These are phyloP conservation scores for Notiomystis cincta DNA, from an alignment of 2,113 vertebrate genomes.

Conservation along the genomic window DNA sequence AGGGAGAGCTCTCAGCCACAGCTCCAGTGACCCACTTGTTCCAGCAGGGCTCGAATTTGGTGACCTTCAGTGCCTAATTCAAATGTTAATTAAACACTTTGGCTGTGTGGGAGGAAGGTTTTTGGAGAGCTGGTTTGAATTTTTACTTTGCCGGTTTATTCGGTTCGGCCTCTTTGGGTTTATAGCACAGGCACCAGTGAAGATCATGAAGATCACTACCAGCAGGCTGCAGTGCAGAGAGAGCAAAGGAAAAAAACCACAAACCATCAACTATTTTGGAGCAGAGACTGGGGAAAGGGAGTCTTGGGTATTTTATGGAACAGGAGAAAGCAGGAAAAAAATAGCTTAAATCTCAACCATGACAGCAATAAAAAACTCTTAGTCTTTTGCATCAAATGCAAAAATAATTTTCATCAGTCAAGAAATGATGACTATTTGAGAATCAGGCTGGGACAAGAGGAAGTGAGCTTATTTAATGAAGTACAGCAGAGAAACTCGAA, in stretches of 20 bases:
- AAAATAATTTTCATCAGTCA: background rate
- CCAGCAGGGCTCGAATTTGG: background rate
- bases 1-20: background rate
- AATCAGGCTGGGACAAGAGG: background rate
- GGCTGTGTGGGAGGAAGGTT: background rate
- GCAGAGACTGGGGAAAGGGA: background rate
- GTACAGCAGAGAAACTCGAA: background rate
- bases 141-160: background rate
- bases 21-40: background rate
- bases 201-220: background rate
- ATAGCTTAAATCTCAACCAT: background rate
- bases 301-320: fast-evolving
- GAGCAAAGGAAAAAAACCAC: background rate
- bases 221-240: background rate
- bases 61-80: background rate
- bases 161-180: background rate
- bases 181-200: fast-evolving
- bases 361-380: background rate
- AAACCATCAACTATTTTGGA: background rate
- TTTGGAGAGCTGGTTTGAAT: background rate
- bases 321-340: background rate
- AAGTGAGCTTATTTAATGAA: background rate
- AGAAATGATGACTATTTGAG: fast-evolving
- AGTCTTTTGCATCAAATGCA: background rate
- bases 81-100: background rate